Evolutionary conservation across 1,140 invertebrate species (phyloP), one percentile per base, ranked within the genome.

Genomic region (Hestina assimilis): DNA sequence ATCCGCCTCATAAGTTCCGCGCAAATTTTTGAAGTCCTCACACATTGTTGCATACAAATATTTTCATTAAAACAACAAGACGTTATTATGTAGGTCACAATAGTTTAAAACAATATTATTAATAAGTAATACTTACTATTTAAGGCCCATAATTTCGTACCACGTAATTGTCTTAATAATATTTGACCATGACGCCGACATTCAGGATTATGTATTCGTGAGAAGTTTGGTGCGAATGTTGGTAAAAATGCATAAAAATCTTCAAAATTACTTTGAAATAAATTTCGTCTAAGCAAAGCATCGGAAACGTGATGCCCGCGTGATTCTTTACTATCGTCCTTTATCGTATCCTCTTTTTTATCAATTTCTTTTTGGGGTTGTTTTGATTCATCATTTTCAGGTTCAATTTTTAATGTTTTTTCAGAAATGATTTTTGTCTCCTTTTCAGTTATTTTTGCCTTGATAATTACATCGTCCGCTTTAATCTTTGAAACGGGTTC

Each of bases 101-200:
- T n/a, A n/a, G n/a, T n/a, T 38, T 26, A 28, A 33, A 46, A 46
- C 28, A 31, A 23, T 4, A 4, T 26, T 8, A 4, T 26, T 6
- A 33, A 15, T 48, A 55, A 59, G 42, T 43, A 20, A 42, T 11
- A 85, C 91, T 91, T 88, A 93, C 93, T 93, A 86, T 93, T 92
- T 58, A 93, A 77, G 38, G 92, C 92, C 93, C 93, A 93, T 43
- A 93, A 64, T 82, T 93, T 93, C 41, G 91, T 90, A 20, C 91
- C 91, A 24, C 91, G 90, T 61, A 93, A 79, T 78, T 93, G 92
- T 53, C 91, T 87, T 51, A 93, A 76, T 58, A 93, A 90, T 65
- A 93, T 92, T 75, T 92, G 92, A 35, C 92, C 90, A 48, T 93
- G 92, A 66, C 92, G 90, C 63, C 92, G 90, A 83, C 93, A 93